Evolutionary conservation across 2,113 vertebrate genomes (phyloP), one percentile per base, ranked within the genome.

Genomic region (Callaeas wilsoni): DNA sequence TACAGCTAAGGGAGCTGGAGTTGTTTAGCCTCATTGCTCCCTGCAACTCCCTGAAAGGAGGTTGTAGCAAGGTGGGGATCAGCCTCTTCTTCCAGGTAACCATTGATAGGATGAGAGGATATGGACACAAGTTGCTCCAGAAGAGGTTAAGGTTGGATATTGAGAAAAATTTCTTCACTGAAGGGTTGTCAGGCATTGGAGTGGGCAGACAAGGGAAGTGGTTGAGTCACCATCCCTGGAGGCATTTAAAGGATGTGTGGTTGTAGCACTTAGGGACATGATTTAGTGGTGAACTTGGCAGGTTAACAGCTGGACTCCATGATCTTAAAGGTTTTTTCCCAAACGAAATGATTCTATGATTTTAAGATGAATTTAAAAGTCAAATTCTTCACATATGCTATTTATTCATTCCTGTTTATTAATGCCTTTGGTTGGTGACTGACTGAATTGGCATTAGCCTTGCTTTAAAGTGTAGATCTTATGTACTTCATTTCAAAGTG

Each of bases 311-410:
- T 37, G 35, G 41, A 33, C 15, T 83, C 26, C 7, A 9, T 41
- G 55, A 37, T 33, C 26, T 23, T 49, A 42, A 32, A 42, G 9
- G 3, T 3, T 2, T 21, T 59, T 52, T 41, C 55, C 32, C 41
- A 63, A 35, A 47, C 3, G 5, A 42, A 63, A 56, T 2, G 0
- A 63, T 42, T 56, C 22, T 33, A 33, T 69, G 15, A 70, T 56
- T 70, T 63, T 33, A 25, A 37, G 37, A 90, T 30, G 3, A 92
- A 81, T 59, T 89, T 21, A 49, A 81, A 96, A 94, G 57, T 50
- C 33, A 56, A 69, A 64, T 49, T 84, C 8, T 92, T 73, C 18
- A 30, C 12, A 29, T 84, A 35, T 8, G 1, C 62, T 73, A 52
- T 55, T 93, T 86, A 68, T 29, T 94, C 12, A 50, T 74, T 44